Evolutionary conservation across 30 jellyfish, hydroid and myxozoan species (phyloP), one percentile per base, ranked within the genome.

Genomic region (Chironex yamaguchii): DNA sequence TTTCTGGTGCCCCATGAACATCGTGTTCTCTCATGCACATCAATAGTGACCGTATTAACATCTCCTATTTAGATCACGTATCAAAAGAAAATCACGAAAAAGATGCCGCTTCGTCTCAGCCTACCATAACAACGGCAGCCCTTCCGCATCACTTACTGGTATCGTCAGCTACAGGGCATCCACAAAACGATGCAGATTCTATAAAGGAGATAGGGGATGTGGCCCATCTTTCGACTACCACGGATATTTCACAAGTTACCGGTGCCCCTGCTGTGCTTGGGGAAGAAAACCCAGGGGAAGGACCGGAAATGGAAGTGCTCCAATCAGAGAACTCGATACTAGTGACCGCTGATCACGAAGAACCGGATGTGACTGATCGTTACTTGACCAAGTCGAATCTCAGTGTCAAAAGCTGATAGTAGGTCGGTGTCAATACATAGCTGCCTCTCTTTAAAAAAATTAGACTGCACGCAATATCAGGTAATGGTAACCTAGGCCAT

Each of bases 331-430:
- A 17, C 58, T 9, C 58, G 17, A 42, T 42, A 42, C 17, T 42
- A 42, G 58, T 62, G 21, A 92, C 75, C 62, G 84, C 51, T 4
- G 97, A 93, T 62, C 85, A 72, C 2, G 97, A 93, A 4, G 98
- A 93, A 4, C 93, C 83, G 26, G 98, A 93, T 71, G 98, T 93
- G 29, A 93, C 98, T 21, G 96, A 93, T 66, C 66, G 94, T 2
- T 93, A 93, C 36, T 49, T 93, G 36, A 93, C 86, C 11, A 88
- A 77, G 36, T 88, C 69, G 32, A 80, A 86, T 27, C 51, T 81
- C 29, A 82, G 49, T 34, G 89, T 69, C 24, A 42, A 71, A 27
- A 87, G 75, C 21, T 69, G 83, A 53, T 67, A 30, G 24, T 4
- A 58, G 26, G 26, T 22, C n/a, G n/a, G n/a, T n/a, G n/a, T n/a